A percentile compares a stretch with the other conserved stretches of the same genome.
Conservation (phyloP, 1,140 invertebrate genomes). For the Drosophila busckii region DNA sequence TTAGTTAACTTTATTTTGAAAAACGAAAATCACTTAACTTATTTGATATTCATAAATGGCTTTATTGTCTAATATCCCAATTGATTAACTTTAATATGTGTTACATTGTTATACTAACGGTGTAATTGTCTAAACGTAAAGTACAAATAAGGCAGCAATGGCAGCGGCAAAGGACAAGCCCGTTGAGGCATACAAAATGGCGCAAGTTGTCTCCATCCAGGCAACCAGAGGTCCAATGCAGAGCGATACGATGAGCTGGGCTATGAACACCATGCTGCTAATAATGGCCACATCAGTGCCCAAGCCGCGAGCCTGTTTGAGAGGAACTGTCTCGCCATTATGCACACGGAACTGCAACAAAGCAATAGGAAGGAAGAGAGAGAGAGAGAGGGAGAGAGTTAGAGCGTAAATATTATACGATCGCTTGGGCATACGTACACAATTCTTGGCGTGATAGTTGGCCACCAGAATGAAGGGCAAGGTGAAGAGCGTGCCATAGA, state of each 20-base stretch:
- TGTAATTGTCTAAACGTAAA: constrained; percentile 81
- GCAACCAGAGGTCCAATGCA: constrained; percentile 86
- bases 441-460: constrained; percentile 87
- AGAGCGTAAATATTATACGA: not conserved
- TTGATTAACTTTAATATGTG: too few species aligned
- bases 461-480: constrained; percentile 92
- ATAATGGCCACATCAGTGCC: constrained; percentile 91
- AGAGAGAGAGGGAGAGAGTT: not conserved
- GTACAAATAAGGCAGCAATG: constrained; percentile 85
- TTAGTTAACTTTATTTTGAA: too few species aligned
- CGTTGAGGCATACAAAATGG: constrained; percentile 85
- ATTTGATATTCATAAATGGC: too few species aligned
- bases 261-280: constrained; percentile 90
- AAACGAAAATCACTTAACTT: too few species aligned
- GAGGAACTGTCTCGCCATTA: constrained; percentile 78
- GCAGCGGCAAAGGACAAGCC: constrained; percentile 86
- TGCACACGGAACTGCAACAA: constrained; percentile 80
- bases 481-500: constrained; percentile 92
- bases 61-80: too few species aligned
- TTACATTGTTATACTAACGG: too few species aligned
- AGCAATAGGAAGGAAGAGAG: not conserved
- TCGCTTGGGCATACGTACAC: constrained; percentile 80
- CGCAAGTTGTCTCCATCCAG: constrained; percentile 84
- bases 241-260: constrained; percentile 87
- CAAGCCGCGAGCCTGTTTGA: constrained; percentile 83